These are phyloP conservation scores for Pomacea maculata DNA, from an alignment of 1,140 invertebrate genomes.

Conservation along the genomic window DNA sequence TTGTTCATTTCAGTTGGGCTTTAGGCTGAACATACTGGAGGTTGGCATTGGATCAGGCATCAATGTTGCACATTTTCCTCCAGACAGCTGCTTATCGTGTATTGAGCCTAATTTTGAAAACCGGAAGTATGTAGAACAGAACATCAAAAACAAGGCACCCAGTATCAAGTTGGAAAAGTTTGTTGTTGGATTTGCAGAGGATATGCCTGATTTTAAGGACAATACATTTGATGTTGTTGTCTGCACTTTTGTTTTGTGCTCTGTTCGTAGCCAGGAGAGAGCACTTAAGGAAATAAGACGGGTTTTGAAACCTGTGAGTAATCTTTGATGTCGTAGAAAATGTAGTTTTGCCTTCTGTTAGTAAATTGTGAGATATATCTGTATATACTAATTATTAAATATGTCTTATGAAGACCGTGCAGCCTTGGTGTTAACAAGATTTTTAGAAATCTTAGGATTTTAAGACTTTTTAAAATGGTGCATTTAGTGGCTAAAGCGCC, in stretches of 20 bases:
- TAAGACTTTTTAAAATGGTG: too few species aligned
- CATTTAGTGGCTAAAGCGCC: too few species aligned
- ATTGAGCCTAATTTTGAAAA: conserved; percentile 44
- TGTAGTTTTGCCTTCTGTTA: not conserved
- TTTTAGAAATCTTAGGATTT: too few species aligned
- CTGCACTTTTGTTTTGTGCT: conserved; percentile 58
- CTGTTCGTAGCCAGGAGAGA: conserved; percentile 44
- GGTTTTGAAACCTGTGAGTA: conserved; percentile 57
- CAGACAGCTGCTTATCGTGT: conserved; percentile 32
- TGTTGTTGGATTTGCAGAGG: conserved; percentile 52
- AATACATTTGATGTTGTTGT: conserved; percentile 59
- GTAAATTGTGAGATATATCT: not conserved
- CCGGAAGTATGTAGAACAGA: conserved; percentile 30
- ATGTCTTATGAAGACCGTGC: not conserved
- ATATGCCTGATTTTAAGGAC: conserved; percentile 52
- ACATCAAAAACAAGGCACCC: conserved; percentile 6
- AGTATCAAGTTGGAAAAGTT: conserved; percentile 22
- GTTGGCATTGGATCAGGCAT: conserved; percentile 50
- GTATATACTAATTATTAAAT: not conserved
- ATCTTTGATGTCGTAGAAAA: too few species aligned
- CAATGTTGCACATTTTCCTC: conserved; percentile 52
- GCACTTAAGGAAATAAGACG: conserved; percentile 54
- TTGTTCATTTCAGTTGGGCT: not conserved
- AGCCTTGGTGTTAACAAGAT: too few species aligned
- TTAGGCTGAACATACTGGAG: conserved; percentile 45